Conservation (phyloP, 1,140 invertebrate genomes). For the Bombus sylvicola region DNA sequence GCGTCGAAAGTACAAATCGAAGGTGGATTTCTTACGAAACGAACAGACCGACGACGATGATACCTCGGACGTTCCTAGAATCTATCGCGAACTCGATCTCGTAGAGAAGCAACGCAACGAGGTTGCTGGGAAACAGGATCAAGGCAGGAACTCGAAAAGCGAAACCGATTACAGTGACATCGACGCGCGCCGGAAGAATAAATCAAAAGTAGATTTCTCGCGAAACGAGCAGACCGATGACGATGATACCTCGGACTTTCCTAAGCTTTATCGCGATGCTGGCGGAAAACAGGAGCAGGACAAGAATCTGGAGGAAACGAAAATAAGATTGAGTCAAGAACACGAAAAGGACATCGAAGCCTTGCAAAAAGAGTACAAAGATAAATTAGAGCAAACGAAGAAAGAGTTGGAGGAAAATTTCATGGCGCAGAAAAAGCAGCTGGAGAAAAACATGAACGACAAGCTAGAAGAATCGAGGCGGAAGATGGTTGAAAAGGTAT, state of each 20-base stretch:
- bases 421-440: constrained; percentile 80
- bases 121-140: constrained; percentile 10
- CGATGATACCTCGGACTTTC: constrained; percentile 67
- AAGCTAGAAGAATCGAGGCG: constrained; percentile 78
- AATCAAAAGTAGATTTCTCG: constrained; percentile 68
- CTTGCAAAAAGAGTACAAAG: constrained; percentile 71
- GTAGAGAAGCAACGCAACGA: constrained; percentile 32
- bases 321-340: constrained; percentile 54
- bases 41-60: constrained; percentile 74
- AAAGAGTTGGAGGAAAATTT: constrained; percentile 81
- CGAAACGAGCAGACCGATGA: constrained; percentile 73
- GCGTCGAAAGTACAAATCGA: constrained; percentile 69
- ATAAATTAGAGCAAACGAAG: constrained; percentile 77
- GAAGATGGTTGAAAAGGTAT: constrained; percentile 76
- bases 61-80: constrained; percentile 63
- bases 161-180: constrained; percentile 73
- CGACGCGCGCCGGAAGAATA: constrained; percentile 67
- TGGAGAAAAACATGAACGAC: constrained; percentile 80
- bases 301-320: constrained; percentile 61
- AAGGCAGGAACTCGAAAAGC: constrained; percentile 62
- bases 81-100: constrained; percentile 52
- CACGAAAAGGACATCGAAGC: constrained; percentile 67
- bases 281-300: constrained; percentile 26
- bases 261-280: constrained; percentile 53
- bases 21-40: constrained; percentile 68